Evolutionary conservation across 2,797 vertebrate species (phyloP).

Genomic region (Pseudopleuronectes americanus): DNA sequence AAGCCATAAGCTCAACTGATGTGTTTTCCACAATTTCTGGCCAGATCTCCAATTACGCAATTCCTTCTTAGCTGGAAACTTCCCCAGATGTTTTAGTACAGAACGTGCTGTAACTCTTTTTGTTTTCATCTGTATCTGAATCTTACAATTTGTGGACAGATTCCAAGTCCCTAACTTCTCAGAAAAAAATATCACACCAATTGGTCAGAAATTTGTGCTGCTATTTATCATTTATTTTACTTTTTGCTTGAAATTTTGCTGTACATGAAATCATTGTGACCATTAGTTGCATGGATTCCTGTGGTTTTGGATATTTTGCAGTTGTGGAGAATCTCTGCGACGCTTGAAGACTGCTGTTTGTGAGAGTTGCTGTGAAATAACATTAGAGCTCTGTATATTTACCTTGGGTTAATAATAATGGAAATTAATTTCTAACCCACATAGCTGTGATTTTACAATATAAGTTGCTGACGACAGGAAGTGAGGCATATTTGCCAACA

Average conservation of each 20-base stretch:
- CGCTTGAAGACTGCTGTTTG: constrained; percentile 2
- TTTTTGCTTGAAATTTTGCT: background rate
- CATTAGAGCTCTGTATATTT: constrained; percentile 19
- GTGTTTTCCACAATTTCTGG: constrained; percentile 27
- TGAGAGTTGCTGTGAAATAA: constrained; percentile 22
- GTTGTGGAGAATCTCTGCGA: background rate
- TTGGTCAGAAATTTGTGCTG: constrained; percentile 8
- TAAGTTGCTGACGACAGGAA: constrained; percentile 41
- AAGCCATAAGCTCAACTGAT: constrained; percentile 15
- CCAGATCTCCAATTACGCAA: constrained; percentile 16
- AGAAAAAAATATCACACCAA: background rate
- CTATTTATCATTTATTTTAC: background rate
- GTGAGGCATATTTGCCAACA: constrained; percentile 29
- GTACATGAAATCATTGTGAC: background rate
- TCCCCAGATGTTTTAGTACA: constrained; percentile 26
- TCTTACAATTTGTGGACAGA: constrained; percentile 15
- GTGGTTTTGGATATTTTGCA: background rate
- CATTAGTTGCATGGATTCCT: background rate
- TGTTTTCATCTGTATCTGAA: constrained; percentile 28
- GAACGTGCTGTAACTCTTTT: constrained; percentile 13
- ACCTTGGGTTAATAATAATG: constrained; percentile 28
- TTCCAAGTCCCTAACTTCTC: constrained; percentile 12
- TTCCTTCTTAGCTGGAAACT: constrained; percentile 7
- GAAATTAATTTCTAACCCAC: constrained; percentile 39
- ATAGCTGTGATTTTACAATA: constrained; percentile 20